phyloP scores from a whole-genome alignment of 2,888 invertebrate species.

The Euzetes globulus region DNA sequence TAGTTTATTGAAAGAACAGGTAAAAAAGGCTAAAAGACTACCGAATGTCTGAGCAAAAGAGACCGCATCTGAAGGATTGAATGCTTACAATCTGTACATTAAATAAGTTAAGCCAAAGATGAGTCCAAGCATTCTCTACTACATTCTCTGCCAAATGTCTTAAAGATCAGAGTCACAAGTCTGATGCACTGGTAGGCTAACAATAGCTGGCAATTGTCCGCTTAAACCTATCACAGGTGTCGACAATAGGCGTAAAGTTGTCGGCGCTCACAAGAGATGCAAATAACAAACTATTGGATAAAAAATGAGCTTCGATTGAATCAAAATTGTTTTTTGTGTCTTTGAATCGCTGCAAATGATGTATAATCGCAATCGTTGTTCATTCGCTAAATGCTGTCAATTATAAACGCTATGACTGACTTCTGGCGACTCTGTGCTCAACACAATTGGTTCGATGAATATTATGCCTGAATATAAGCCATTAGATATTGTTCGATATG shows the following conservation, averaged over 20 bases:
- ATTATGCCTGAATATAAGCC: background rate
- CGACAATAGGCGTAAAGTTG: slow-evolving; percentile 17
- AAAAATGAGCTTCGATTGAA: slow-evolving; percentile 25
- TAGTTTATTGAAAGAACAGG: background rate
- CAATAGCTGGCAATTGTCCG: slow-evolving; percentile 3
- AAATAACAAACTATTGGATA: background rate
- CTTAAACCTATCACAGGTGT: slow-evolving; percentile 17
- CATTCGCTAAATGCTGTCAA: slow-evolving; percentile 16
- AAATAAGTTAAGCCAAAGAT: background rate
- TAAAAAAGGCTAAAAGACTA: slow-evolving; percentile 21
- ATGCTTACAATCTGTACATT: background rate
- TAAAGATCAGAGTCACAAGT: background rate
- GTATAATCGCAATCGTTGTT: slow-evolving; percentile 12
- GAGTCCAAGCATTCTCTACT: background rate
- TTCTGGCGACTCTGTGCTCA: background rate
- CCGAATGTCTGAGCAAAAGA: slow-evolving; percentile 10
- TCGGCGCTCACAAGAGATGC: background rate
- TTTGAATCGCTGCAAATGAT: slow-evolving; percentile 6
- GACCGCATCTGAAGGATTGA: slow-evolving; percentile 13
- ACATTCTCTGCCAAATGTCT: too few relatives aligned
- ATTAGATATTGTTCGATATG: background rate
- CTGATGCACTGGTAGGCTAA: background rate
- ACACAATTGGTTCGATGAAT: slow-evolving; percentile 25
- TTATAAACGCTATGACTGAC: slow-evolving; percentile 15
- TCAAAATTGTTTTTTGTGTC: slow-evolving; percentile 1